Evolutionary conservation across 2,888 invertebrate genomes (phyloP).

Genomic region (Trachelus troglodyta): DNA sequence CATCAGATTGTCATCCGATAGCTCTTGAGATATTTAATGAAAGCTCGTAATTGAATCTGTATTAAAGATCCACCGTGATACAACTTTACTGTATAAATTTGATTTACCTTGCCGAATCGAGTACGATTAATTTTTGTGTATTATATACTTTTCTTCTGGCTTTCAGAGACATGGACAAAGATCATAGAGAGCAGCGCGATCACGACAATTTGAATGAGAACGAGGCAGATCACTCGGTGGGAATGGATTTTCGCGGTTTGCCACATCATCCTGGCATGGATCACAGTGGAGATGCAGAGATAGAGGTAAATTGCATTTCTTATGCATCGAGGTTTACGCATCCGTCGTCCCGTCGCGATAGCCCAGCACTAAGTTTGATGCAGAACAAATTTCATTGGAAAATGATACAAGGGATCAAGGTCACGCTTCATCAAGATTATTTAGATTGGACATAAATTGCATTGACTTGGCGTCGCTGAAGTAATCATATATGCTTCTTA

Average conservation of each 20-base stretch:
- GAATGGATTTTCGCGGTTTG: slow-evolving; percentile 54
- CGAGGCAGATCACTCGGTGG: slow-evolving; percentile 47
- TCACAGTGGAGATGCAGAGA: slow-evolving; percentile 42
- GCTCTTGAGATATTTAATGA: background rate
- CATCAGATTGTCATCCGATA: background rate
- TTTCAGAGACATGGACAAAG: slow-evolving; percentile 55
- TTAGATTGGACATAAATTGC: background rate
- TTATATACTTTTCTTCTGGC: background rate
- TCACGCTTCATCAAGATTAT: background rate
- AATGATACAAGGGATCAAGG: background rate
- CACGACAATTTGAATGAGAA: slow-evolving; percentile 50
- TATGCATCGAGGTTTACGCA: background rate
- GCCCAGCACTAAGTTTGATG: background rate
- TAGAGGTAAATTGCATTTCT: slow-evolving; percentile 38
- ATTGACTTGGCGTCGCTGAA: background rate
- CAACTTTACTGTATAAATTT: background rate
- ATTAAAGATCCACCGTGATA: background rate
- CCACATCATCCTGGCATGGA: slow-evolving; percentile 43
- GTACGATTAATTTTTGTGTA: background rate
- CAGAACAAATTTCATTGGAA: background rate
- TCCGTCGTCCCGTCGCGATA: background rate
- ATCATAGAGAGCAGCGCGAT: slow-evolving; percentile 50
- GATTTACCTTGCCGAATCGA: background rate
- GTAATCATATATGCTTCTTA: background rate
- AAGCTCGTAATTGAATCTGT: background rate